Conservation (phyloP, 35 echinoderm and acorn worm species). For the Apostichopus japonicus region DNA sequence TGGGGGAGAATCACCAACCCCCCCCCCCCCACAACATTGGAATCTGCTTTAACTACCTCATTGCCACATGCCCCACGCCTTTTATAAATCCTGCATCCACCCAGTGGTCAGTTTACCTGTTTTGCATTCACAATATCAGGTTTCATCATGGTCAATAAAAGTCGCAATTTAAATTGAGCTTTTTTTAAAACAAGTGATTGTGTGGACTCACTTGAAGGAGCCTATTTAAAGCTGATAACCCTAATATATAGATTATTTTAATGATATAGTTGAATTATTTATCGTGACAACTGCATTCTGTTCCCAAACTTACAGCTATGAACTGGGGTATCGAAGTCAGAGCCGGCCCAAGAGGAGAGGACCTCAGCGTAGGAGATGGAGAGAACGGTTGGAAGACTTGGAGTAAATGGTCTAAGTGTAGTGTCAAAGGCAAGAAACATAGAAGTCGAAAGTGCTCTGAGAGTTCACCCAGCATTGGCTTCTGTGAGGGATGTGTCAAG, state of each 20-base stretch:
- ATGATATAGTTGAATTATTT: conserved; percentile 1
- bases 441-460: conserved; percentile 52
- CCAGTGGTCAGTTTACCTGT: too few species aligned
- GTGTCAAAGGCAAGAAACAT: conserved; percentile 53
- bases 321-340: conserved; percentile 50
- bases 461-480: not conserved
- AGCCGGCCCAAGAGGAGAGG: conserved; percentile 15
- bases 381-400: conserved; percentile 54
- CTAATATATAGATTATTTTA: not conserved
- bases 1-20: too few species aligned
- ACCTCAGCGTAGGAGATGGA: not conserved
- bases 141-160: too few species aligned
- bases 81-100: too few species aligned
- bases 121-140: too few species aligned
- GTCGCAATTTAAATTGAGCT: too few species aligned
- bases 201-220: not conserved
- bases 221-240: not conserved
- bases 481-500: conserved; percentile 58
- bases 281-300: not conserved
- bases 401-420: conserved; percentile 67
- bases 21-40: too few species aligned
- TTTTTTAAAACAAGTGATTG: too few species aligned
- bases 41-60: too few species aligned
- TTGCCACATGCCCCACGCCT: too few species aligned
- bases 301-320: not conserved